These are phyloP conservation scores for Pangasius krempfi DNA, from an alignment of 2,797 vertebrate genomes.

Conservation along the genomic window DNA sequence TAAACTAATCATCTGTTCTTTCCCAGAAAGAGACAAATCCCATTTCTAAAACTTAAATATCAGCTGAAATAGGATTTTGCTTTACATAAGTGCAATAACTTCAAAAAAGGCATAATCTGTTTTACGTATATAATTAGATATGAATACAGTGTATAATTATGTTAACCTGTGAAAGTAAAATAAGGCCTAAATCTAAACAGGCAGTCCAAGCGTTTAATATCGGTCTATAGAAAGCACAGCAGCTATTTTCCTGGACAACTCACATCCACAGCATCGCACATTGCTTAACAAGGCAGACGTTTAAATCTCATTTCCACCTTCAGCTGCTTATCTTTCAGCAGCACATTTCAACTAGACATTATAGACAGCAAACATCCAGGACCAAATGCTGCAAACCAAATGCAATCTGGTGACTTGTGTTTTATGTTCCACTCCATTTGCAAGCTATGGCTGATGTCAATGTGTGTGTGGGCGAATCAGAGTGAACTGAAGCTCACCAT, in stretches of 20 bases:
- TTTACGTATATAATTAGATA: background rate
- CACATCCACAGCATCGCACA: background rate
- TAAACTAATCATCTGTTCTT: background rate
- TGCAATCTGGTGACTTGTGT: background rate
- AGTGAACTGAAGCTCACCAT: slow-evolving; percentile 78
- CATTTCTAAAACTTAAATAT: background rate
- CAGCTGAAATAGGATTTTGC: background rate
- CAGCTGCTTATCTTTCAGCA: background rate
- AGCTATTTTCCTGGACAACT: background rate
- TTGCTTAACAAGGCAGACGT: background rate
- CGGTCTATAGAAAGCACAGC: background rate
- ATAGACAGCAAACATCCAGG: background rate
- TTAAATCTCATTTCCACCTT: slow-evolving; percentile 18
- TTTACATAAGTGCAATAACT: background rate
- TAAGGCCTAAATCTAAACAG: background rate
- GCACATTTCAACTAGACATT: background rate
- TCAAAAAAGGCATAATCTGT: background rate
- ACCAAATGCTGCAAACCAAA: background rate
- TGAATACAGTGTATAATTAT: background rate
- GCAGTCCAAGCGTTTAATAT: background rate
- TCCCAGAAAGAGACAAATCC: background rate
- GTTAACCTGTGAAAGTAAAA: background rate
- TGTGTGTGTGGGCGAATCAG: background rate
- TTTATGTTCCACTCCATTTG: background rate
- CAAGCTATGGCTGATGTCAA: background rate